Base-by-base conservation (phyloP, 1,140 invertebrate species). In the Cotesia chilonis region DNA sequence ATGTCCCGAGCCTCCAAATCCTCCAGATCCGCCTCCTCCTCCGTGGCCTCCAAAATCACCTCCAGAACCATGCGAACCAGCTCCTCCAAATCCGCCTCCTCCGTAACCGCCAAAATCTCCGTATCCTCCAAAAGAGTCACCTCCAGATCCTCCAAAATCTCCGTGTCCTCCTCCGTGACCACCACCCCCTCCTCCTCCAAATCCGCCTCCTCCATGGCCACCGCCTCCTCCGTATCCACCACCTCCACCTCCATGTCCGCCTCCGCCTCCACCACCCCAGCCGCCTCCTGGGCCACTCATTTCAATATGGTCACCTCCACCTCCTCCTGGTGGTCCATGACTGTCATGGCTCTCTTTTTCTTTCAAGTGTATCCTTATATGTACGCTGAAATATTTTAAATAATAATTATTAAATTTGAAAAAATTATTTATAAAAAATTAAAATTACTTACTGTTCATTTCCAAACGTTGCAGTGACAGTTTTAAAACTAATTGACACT, bases 341-440 rank as follows among this genome's bases (percentile, higher is more conserved):
- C 81, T 81, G n/a, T 84, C 77, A 12, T 81, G 75, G 3, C 78
- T 80, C 28, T 68, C 79, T 41, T 81, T 71, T 47, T 84, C 79
- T 2, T 84, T 81, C 5, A 87, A 52, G 60, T 87, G 86, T 55
- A 88, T 86, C 61, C 78, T 81, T 69, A 88, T 88, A 57, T 87
- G 87, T 4, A 88, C 86, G 71, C 87, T 87, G 73, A 28, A 81
- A 80, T 38, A 38, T 7, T 5, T 6, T 60, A 12, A 68, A 59
- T 73, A 64, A 59, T 61, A 69, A 74, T 71, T 68, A 28, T 17
- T 17, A 66, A 68, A 68, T 35, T 51, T 14, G 36, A 14, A 14
- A 17, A 41, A 37, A n/a, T 28, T 14, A 36, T 52, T 57, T 35
- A 69, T 14, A 72, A 38, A 63, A 7, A 17, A 59, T 63, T 4